phyloP scores from a whole-genome alignment of 2,797 vertebrate genomes.

The Pseudocheirus occidentalis region DNA sequence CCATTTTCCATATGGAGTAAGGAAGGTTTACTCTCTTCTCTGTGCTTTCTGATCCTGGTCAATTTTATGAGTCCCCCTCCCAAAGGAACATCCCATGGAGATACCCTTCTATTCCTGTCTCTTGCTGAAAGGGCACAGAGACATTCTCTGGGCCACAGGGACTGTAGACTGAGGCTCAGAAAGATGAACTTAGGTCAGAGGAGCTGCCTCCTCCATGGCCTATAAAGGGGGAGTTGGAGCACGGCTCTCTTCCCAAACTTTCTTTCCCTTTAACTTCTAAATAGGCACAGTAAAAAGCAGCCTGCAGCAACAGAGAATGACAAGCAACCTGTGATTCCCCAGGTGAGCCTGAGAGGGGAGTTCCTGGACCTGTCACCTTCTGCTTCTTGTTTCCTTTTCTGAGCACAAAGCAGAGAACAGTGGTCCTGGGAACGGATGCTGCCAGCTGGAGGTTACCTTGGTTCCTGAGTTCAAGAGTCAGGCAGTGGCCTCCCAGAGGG shows the following conservation, averaged over 20 bases:
- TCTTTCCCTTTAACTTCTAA: not conserved
- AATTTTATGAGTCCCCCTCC: not conserved
- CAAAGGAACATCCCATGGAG: not conserved
- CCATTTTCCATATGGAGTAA: not conserved
- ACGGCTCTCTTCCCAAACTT: not conserved
- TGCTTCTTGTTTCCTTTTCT: not conserved
- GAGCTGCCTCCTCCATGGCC: not conserved
- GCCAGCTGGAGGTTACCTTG: not conserved
- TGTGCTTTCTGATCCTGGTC: not conserved
- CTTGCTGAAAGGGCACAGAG: not conserved
- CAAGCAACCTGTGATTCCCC: not conserved
- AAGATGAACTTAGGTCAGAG: not conserved
- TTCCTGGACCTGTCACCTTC: not conserved
- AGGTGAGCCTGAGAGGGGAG: not conserved
- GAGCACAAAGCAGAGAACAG: not conserved
- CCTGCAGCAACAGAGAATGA: not conserved
- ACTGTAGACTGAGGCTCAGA: not conserved
- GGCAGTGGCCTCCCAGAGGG: not conserved
- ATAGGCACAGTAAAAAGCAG: not conserved
- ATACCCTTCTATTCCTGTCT: not conserved
- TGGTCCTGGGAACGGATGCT: not conserved
- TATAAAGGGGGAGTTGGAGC: not conserved
- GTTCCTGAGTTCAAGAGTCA: not conserved
- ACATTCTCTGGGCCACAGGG: not conserved
- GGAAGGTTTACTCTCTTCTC: not conserved